phyloP scores from a whole-genome alignment of 2,888 invertebrate species.

The Mycalesis mineus region DNA sequence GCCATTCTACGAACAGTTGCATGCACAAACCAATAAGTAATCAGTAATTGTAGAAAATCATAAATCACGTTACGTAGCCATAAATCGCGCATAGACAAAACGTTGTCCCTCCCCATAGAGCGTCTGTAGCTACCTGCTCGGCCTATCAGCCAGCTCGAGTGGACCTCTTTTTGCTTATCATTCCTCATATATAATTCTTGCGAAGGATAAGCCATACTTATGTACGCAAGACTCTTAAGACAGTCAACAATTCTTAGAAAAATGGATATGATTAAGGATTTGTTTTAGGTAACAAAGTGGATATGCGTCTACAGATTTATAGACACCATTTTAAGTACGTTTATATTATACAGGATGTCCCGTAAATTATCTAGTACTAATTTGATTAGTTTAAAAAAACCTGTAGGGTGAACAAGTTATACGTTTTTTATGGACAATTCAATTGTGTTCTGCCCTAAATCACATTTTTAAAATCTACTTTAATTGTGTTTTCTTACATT shows the following conservation, averaged over 20 bases:
- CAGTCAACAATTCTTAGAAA: constrained; percentile 14
- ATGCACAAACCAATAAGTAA: neutral
- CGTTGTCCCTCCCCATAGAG: constrained; percentile 12
- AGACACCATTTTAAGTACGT: no score
- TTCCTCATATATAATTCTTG: constrained; percentile 27
- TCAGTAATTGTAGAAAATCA: neutral
- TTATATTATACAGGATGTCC: no score
- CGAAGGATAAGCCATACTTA: constrained; percentile 24
- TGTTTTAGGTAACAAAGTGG: neutral
- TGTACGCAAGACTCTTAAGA: constrained; percentile 6
- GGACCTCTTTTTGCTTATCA: constrained; percentile 58
- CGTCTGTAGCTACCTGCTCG: constrained; percentile 19
- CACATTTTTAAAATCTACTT: no score
- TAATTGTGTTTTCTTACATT: no score
- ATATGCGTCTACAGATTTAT: neutral
- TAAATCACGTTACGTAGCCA: neutral
- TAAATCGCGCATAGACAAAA: constrained; percentile 8
- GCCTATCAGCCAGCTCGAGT: constrained; percentile 21
- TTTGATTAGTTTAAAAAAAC: no score
- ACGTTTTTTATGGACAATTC: no score
- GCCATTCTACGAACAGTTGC: no score
- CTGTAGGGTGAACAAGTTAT: no score
- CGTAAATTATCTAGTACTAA: no score
- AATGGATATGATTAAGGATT: neutral
- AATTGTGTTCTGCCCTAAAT: no score